Conservation (phyloP, 1,140 invertebrate species). For the Globodera rostochiensis region DNA sequence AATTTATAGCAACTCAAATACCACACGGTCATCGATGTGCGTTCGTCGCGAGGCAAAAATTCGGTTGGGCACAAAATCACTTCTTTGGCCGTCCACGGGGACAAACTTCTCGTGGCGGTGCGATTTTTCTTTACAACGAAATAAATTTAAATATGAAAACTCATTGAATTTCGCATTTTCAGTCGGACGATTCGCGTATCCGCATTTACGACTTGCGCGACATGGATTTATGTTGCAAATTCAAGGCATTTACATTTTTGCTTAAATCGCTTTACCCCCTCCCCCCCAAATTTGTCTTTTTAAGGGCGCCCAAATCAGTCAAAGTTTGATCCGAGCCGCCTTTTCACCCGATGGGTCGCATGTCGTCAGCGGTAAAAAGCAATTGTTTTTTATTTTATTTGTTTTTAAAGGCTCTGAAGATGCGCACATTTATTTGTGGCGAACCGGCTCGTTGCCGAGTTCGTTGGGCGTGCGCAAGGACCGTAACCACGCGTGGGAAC, state of each 20-base stretch:
- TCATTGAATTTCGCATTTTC: background rate
- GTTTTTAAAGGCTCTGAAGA: slow-evolving; percentile 80
- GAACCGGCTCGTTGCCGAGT: slow-evolving; percentile 72
- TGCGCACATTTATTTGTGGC: slow-evolving; percentile 74
- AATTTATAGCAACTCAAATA: slow-evolving; percentile 82
- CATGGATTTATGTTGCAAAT: slow-evolving; percentile 92
- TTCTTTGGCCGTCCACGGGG: slow-evolving; percentile 76
- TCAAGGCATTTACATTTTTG: slow-evolving; percentile 65
- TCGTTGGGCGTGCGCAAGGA: slow-evolving; percentile 89
- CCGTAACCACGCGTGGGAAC: slow-evolving; percentile 95
- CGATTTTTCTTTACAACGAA: background rate
- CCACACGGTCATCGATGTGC: slow-evolving; percentile 93
- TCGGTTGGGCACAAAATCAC: slow-evolving; percentile 87
- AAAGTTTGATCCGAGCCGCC: slow-evolving; percentile 94
- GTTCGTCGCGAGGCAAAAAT: slow-evolving; percentile 90
- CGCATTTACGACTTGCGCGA: slow-evolving; percentile 93
- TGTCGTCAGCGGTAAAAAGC: slow-evolving; percentile 78
- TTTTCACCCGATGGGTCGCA: slow-evolving; percentile 94
- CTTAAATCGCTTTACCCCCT: background rate
- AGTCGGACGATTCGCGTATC: slow-evolving; percentile 93
- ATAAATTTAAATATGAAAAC: background rate
- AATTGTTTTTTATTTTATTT: slow-evolving; percentile 9
- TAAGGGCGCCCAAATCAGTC: slow-evolving; percentile 86
- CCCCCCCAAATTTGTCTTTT: slow-evolving; percentile 87
- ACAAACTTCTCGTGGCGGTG: slow-evolving; percentile 82